Evolutionary conservation across 2,797 vertebrate genomes (phyloP).

Genomic region (Intellagama lesueurii): DNA sequence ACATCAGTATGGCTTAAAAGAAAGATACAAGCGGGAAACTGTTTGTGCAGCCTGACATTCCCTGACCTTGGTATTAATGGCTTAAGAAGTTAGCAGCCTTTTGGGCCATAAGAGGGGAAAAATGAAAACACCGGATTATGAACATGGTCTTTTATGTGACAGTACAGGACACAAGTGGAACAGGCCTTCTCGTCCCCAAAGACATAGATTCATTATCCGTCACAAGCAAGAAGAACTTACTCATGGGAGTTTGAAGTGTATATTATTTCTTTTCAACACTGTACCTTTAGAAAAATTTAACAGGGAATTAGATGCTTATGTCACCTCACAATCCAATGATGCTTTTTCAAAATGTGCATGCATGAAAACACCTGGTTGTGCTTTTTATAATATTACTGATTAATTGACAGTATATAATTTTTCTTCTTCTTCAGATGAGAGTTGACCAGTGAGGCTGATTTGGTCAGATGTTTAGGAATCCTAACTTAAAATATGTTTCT

Average conservation of each 20-base stretch:
- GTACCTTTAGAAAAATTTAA: constrained; percentile 70
- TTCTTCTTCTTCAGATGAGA: constrained; percentile 61
- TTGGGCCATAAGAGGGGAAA: constrained; percentile 72
- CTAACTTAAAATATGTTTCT: constrained; percentile 40
- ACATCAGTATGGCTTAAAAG: constrained; percentile 59
- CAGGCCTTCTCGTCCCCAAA: constrained; percentile 61
- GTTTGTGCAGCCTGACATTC: constrained; percentile 61
- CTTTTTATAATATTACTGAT: constrained; percentile 59
- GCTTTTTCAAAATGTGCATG: constrained; percentile 35
- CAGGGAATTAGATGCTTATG: constrained; percentile 60
- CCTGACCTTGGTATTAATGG: constrained; percentile 59
- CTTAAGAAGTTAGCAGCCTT: constrained; percentile 68
- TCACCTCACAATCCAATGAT: constrained; percentile 67
- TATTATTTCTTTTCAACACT: constrained; percentile 63
- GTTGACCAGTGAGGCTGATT: constrained; percentile 38
- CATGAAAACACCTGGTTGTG: background rate
- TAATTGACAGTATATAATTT: constrained; percentile 63
- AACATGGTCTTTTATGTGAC: constrained; percentile 69
- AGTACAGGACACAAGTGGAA: constrained; percentile 62
- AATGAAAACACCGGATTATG: constrained; percentile 71
- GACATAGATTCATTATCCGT: constrained; percentile 70
- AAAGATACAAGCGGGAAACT: constrained; percentile 63
- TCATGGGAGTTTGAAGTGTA: constrained; percentile 65
- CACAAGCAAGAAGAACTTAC: constrained; percentile 66
- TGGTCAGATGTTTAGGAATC: constrained; percentile 54